Base-by-base conservation (phyloP, 1,140 invertebrate genomes). In the Drosophila asahinai region DNA sequence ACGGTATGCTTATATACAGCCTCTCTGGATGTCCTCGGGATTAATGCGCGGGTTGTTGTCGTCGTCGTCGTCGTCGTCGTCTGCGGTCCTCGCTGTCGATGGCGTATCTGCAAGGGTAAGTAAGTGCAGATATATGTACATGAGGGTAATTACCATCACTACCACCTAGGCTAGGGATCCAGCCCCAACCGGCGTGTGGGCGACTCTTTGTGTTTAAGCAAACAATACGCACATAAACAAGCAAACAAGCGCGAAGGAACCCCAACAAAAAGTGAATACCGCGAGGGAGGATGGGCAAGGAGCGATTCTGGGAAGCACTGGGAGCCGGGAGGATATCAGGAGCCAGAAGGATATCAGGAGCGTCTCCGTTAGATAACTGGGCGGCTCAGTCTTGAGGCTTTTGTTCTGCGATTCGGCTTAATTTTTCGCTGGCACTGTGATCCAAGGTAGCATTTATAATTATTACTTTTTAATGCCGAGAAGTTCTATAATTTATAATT, bases 91-190 rank as follows among this genome's bases (percentile, higher is more conserved):
- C 42, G 45, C 54, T 40, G 60, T 55, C 27, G 60, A 36, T 67
- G 67, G 25, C 47, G 47, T 58, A 22, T 58, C 79, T 81, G 72
- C 36, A 62, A 62, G 74, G 60, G 45, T 77, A 61, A 60, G 49
- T 19, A 64, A 80, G 62, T 48, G 59, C 15, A 76, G 77, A 81
- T 66, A 55, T 78, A 84, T 77, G 63, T 84, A 77, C 73, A 78
- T 72, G 62, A 70, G 68, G 81, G 86, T 90, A 90, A 87, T 87
- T 87, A 87, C 84, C 83, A 81, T 89, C 74, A 89, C 83, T 75
- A 81, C 77, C 52, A 60, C 45, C 65, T 60, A 63, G 52, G 40
- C 27, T 15, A 42, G 36, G 51, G 25, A 58, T 47, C 30, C 40
- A 15, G 5, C 22, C 11, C 36, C 7, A 14, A 6, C 2, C 51